Evolutionary conservation across 2,888 invertebrate species (phyloP).

Genomic region (Gisinianus flammeolus): DNA sequence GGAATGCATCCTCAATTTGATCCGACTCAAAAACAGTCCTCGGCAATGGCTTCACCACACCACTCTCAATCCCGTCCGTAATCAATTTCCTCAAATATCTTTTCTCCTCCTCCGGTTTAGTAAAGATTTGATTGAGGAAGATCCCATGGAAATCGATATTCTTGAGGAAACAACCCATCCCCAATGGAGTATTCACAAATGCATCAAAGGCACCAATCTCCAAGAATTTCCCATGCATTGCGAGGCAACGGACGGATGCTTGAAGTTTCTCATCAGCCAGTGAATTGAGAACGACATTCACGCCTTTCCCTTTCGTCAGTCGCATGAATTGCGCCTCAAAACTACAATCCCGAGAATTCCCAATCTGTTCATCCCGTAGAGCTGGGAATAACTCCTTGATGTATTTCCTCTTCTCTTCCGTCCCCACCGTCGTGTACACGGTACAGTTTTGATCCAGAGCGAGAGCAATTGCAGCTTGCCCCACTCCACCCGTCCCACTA

Average conservation of each 20-base stretch:
- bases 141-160: constrained; percentile 98
- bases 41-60: constrained; percentile 73
- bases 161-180: constrained; percentile 90
- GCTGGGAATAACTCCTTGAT: constrained; percentile 83
- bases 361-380: constrained; percentile 71
- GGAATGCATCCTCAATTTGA: constrained; percentile 75
- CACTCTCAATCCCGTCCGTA: constrained; percentile 69
- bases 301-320: constrained; percentile 83
- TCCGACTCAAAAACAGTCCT: constrained; percentile 70
- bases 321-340: constrained; percentile 65
- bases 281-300: constrained; percentile 90
- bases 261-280: constrained; percentile 63
- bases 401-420: constrained; percentile 84
- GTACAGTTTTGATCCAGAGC: constrained; percentile 71
- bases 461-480: constrained; percentile 77
- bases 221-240: constrained; percentile 61
- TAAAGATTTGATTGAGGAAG: constrained; percentile 62
- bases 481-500: constrained; percentile 74
- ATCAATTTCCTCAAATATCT: constrained; percentile 67
- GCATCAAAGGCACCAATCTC: constrained; percentile 39
- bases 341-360: constrained; percentile 60
- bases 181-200: constrained; percentile 66
- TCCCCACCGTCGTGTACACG: constrained; percentile 75
- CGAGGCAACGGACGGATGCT: constrained; percentile 71
- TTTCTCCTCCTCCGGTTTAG: constrained; percentile 69